Evolutionary conservation across 2,797 vertebrate species (phyloP).

Genomic region (Sebastes oblongus): DNA sequence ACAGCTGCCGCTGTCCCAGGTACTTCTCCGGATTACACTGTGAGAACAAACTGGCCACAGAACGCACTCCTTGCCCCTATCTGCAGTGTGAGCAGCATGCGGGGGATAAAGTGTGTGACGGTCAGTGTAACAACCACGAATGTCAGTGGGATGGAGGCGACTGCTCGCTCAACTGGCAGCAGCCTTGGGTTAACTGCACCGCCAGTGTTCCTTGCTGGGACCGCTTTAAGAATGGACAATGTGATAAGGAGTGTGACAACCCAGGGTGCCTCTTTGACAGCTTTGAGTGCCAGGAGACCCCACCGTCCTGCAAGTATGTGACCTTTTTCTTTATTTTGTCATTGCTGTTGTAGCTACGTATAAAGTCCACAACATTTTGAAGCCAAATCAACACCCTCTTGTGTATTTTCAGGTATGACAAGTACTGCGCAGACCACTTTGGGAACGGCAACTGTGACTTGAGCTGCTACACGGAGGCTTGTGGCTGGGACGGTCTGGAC

Average conservation of each 20-base stretch:
- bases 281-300: conserved; percentile 85
- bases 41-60: conserved; percentile 3
- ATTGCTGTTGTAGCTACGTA: background rate
- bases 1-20: conserved; percentile 84
- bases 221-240: conserved; percentile 82
- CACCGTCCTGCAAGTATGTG: conserved; percentile 87
- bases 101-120: conserved; percentile 86
- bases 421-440: conserved; percentile 92
- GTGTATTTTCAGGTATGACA: conserved; percentile 84
- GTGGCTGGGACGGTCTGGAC: conserved; percentile 95
- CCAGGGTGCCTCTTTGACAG: conserved; percentile 83
- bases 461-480: conserved; percentile 91
- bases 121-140: conserved; percentile 87
- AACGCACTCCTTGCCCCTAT: conserved; percentile 63
- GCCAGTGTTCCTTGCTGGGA: conserved; percentile 86
- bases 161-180: conserved; percentile 87
- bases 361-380: background rate
- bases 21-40: conserved; percentile 83
- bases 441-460: conserved; percentile 88
- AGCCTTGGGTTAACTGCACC: conserved; percentile 90
- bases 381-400: conserved; percentile 21
- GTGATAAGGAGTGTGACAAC: conserved; percentile 83
- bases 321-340: background rate
- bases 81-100: conserved; percentile 78
- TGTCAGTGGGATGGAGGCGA: conserved; percentile 94